Conservation (phyloP, 2,113 vertebrate genomes). For the Probosciger aterrimus region DNA sequence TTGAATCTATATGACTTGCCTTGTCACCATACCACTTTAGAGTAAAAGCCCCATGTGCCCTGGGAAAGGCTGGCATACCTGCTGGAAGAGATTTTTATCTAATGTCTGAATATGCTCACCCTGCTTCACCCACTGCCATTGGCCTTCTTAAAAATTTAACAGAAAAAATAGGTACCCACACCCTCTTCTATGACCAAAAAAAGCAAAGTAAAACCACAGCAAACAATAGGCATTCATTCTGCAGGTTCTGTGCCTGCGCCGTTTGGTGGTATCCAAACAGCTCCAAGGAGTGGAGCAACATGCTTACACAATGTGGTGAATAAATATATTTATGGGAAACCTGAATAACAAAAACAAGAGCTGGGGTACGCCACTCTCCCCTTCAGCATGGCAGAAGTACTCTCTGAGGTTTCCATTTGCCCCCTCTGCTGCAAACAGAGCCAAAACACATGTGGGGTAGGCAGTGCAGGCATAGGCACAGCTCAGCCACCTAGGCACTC, state of each 20-base stretch:
- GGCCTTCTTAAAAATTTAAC: not conserved
- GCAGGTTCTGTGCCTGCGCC: not conserved
- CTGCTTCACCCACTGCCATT: not conserved
- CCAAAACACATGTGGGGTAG: not conserved
- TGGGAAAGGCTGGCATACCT: not conserved
- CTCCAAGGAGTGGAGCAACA: not conserved
- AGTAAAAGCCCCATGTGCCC: not conserved
- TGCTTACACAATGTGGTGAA: not conserved
- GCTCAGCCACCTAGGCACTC: not conserved
- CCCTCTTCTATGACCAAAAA: constrained; percentile 15
- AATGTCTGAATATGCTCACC: not conserved
- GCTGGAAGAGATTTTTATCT: not conserved
- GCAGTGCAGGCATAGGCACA: fast-evolving
- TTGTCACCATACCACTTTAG: not conserved
- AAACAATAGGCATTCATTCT: constrained; percentile 60
- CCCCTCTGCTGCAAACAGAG: not conserved
- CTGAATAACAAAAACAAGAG: not conserved
- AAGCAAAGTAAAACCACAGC: not conserved
- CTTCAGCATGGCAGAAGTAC: fast-evolving
- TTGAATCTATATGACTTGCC: not conserved
- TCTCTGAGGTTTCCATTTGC: not conserved
- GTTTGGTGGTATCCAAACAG: not conserved
- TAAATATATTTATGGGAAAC: not conserved
- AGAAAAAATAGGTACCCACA: constrained; percentile 43
- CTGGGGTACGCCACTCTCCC: not conserved